Percentiles rank a stretch among this genome's conserved stretches.
phyloP scores from a whole-genome alignment of 2,888 invertebrate species.

The Ligdia adustata region DNA sequence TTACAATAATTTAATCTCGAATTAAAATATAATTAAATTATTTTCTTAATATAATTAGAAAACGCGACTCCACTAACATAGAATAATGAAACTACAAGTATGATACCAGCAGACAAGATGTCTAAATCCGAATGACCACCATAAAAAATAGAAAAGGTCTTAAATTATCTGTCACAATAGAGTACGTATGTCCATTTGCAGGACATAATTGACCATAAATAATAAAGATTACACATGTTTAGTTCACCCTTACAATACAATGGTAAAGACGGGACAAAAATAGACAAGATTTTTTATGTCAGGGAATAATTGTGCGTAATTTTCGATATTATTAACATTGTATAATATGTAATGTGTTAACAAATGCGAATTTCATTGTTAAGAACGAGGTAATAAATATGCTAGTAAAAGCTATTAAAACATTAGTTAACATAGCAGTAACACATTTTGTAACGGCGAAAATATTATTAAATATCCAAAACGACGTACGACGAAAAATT shows the following conservation, averaged over 20 bases:
- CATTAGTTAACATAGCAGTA: too few relatives aligned
- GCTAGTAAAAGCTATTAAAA: too few relatives aligned
- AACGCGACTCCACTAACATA: conserved; percentile 36
- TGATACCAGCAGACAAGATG: conserved; percentile 48
- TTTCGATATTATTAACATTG: conserved; percentile 36
- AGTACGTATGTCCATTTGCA: conserved; percentile 59
- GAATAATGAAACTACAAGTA: conserved; percentile 8
- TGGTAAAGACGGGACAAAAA: conserved; percentile 47
- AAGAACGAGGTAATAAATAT: background rate
- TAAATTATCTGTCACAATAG: conserved; percentile 64
- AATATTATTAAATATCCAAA: too few relatives aligned
- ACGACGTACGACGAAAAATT: too few relatives aligned
- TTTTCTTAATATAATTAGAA: background rate
- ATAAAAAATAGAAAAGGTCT: conserved; percentile 52
- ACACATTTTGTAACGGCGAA: too few relatives aligned
- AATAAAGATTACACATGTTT: conserved; percentile 75
- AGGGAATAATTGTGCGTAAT: conserved; percentile 36
- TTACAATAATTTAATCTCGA: too few relatives aligned
- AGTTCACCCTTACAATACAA: conserved; percentile 54
- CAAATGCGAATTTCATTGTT: conserved; percentile 16
- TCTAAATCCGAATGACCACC: conserved; percentile 59
- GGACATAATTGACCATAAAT: conserved; percentile 82
- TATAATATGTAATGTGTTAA: conserved; percentile 40
- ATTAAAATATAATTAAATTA: conserved; percentile 1
- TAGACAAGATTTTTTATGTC: conserved; percentile 28